Percentiles rank a stretch among this genome's conserved stretches.
phyloP scores from a whole-genome alignment of 2,888 invertebrate genomes.

The Diaprepes abbreviatus region DNA sequence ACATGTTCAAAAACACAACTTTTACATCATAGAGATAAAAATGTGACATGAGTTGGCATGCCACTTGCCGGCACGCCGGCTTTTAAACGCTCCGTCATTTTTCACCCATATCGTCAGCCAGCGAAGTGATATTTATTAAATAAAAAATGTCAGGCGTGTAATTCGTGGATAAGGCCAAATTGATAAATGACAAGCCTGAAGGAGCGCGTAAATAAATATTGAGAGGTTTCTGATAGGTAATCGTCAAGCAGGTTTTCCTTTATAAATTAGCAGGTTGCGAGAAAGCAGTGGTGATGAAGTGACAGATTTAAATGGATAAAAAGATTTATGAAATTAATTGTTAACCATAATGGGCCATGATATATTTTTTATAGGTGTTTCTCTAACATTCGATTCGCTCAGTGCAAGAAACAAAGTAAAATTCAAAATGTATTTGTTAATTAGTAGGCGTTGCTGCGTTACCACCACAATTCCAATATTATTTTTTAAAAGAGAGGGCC shows the following conservation, averaged over 20 bases:
- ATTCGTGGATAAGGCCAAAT: conserved; percentile 29
- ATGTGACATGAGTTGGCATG: conserved; percentile 9
- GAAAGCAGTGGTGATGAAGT: neutral
- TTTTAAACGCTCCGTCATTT: conserved; percentile 15
- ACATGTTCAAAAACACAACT: conserved; percentile 4
- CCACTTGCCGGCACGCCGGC: conserved; percentile 3
- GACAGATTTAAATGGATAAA: neutral
- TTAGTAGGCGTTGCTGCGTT: too few relatives aligned
- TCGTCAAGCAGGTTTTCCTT: neutral
- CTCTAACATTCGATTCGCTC: too few relatives aligned
- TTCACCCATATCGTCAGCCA: conserved; percentile 18
- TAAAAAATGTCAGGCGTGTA: conserved; percentile 34
- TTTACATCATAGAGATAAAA: conserved; percentile 1
- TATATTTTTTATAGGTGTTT: too few relatives aligned
- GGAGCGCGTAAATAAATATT: conserved; percentile 31
- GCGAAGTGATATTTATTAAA: conserved; percentile 30
- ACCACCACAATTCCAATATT: too few relatives aligned
- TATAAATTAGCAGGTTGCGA: conserved; percentile 1
- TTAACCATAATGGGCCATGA: neutral
- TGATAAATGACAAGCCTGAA: conserved; percentile 31
- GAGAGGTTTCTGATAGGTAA: conserved; percentile 11
- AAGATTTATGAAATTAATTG: neutral
- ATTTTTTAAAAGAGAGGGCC: too few relatives aligned
- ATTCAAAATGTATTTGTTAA: too few relatives aligned
- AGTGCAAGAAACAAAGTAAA: too few relatives aligned